Conservation (phyloP, 2,113 vertebrate species). For the Morone saxatilis region DNA sequence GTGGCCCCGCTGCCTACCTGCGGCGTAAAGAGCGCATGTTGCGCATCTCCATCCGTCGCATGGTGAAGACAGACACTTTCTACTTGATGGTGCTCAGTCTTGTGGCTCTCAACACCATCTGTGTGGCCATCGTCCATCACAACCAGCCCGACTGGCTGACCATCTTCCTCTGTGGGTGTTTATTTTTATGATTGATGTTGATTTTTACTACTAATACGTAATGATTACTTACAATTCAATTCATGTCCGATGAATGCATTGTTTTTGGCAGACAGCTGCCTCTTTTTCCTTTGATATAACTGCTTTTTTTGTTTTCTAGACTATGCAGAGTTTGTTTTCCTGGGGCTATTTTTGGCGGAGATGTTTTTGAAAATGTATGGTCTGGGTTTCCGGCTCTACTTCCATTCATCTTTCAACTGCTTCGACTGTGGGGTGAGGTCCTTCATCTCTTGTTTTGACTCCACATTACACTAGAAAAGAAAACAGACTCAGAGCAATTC, state of each 20-base stretch:
- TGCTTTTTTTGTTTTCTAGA: conserved; percentile 80
- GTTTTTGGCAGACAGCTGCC: conserved; percentile 1
- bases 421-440: conserved; percentile 97
- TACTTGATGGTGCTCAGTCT: conserved; percentile 97
- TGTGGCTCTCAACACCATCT: conserved; percentile 97
- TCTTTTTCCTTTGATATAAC: conserved; percentile 20
- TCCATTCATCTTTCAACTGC: conserved; percentile 99
- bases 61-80: conserved; percentile 98
- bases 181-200: neutral
- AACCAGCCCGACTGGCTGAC: conserved; percentile 98
- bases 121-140: conserved; percentile 98
- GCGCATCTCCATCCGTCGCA: conserved; percentile 97
- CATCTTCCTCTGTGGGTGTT: conserved; percentile 94
- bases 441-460: conserved; percentile 18
- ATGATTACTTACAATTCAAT: neutral
- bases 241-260: conserved; percentile 12
- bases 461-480: neutral
- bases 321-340: conserved; percentile 99
- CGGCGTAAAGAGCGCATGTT: conserved; percentile 96
- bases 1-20: conserved; percentile 94
- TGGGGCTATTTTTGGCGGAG: conserved; percentile 97
- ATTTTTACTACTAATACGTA: too few species aligned
- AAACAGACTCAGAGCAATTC: neutral
- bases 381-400: conserved; percentile 97
- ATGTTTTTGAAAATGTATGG: conserved; percentile 99